Evolutionary conservation across 23 tunicate genomes (phyloP), one percentile per base, ranked within the genome.

Genomic region (Styela plicata): DNA sequence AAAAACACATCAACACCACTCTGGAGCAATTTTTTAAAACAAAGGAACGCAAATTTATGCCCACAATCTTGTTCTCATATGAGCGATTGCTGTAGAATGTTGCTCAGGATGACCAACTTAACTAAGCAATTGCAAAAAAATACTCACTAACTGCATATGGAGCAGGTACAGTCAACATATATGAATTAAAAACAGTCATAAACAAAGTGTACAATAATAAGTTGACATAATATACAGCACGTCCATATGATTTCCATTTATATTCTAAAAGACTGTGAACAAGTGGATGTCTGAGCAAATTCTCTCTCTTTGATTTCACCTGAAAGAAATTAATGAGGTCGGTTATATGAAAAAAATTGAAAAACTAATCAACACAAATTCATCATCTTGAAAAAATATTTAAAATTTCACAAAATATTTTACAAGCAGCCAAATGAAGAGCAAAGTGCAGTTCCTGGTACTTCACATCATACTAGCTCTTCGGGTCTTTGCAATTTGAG

Each of bases 221-320:
- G 84, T 86, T 95, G 70, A 69, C 2, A 83, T 90, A 90, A 71
- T 95, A 95, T 31, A 95, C 83, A 13, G 44, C 30, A 22, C 89
- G 64, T 5, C 99, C 99, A 44, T 87, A 87, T 34, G 87, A 64
- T 67, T 85, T 83, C 99, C 99, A 95, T 74, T 95, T 95, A 79
- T 82, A 89, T 64, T 90, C 91, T 36, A 89, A 79, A 32, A 95
- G 76, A 36, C 91, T 84, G 63, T 83, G 78, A 16, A 90, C 96
- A 77, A 95, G 96, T 24, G 99, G 99, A 67, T 95, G 96, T 52
- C 96, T 85, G 77, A 95, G 69, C 31, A 95, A 82, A 74, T 34
- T 65, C 31, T 83, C 89, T 31, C 96, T 74, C 69, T 86, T 82
- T 36, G 92, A 87, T 69, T 84, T 80, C n/a, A 95, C 98, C 98